A percentile compares a stretch with the other conserved stretches of the same genome.
Evolutionary conservation across 2,797 vertebrate species (phyloP).

Genomic region (Enteromius afrohamiltoni): DNA sequence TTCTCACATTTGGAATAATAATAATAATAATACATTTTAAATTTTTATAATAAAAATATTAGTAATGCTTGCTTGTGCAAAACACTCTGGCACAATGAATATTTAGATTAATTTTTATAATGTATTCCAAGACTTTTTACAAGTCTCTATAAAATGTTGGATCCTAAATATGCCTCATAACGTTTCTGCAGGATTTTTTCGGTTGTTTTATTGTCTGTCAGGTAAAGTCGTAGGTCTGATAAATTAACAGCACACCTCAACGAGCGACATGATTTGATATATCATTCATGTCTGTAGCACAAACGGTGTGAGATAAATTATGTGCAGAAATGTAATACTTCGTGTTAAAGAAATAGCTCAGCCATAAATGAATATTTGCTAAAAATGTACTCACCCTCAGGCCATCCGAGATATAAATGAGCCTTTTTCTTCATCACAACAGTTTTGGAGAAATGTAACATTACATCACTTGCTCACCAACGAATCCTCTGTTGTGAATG

Average conservation of each 20-base stretch:
- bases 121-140: neutral
- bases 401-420: neutral
- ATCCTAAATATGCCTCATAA: neutral
- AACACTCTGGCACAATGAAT: no score
- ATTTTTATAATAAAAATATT: neutral
- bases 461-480: neutral
- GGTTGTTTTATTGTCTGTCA: slow-evolving; percentile 2
- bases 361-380: neutral
- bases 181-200: neutral
- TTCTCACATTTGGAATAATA: neutral
- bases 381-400: neutral
- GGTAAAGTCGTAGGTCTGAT: neutral
- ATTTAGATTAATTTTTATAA: neutral
- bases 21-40: neutral
- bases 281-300: neutral
- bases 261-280: neutral
- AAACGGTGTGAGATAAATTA: neutral
- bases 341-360: neutral
- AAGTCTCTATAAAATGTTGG: neutral
- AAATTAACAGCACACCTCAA: slow-evolving; percentile 5
- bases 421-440: neutral
- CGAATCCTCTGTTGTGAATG: neutral
- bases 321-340: neutral
- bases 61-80: neutral
- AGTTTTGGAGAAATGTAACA: neutral